phyloP scores from a whole-genome alignment of 2,888 invertebrate species.

The Nomada ruficornis region DNA sequence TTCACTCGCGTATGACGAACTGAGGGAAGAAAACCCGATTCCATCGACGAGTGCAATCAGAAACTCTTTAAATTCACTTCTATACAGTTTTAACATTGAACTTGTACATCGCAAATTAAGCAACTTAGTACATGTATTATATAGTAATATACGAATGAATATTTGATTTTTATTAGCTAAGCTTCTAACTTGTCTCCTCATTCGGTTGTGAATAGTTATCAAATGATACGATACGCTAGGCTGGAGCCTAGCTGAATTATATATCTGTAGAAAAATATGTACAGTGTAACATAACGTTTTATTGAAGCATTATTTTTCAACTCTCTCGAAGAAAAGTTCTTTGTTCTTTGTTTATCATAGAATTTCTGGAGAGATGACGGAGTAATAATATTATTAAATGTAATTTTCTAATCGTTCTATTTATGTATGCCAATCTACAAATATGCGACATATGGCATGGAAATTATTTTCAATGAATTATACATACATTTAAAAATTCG shows the following conservation, averaged over 20 bases:
- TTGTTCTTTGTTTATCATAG: slow-evolving; percentile 21
- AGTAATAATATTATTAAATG: slow-evolving; percentile 10
- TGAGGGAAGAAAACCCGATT: slow-evolving; percentile 3
- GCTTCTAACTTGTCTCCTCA: slow-evolving; percentile 79
- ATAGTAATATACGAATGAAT: slow-evolving; percentile 45
- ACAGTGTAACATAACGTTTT: slow-evolving; percentile 69
- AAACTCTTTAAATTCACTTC: slow-evolving; percentile 1
- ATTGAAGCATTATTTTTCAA: slow-evolving; percentile 42
- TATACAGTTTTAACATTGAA: slow-evolving; percentile 10
- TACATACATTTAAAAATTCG: slow-evolving; percentile 5
- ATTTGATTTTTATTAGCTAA: slow-evolving; percentile 68
- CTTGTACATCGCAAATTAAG: slow-evolving; percentile 27
- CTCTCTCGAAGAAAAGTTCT: slow-evolving; percentile 12
- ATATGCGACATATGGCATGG: slow-evolving; percentile 10
- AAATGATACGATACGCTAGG: slow-evolving; percentile 50
- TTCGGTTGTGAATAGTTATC: slow-evolving; percentile 81
- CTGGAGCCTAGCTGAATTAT: slow-evolving; percentile 49
- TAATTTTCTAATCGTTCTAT: slow-evolving; percentile 14
- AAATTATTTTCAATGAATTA: slow-evolving; percentile 17
- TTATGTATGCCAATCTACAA: slow-evolving; percentile 19
- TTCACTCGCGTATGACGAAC: slow-evolving; percentile 14
- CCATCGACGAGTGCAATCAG: not conserved
- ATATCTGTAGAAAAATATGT: slow-evolving; percentile 58
- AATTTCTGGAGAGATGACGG: slow-evolving; percentile 7
- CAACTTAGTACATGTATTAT: slow-evolving; percentile 51